Base-by-base conservation (phyloP, 2,888 invertebrate species). In the Pristionchus maxplancki region DNA sequence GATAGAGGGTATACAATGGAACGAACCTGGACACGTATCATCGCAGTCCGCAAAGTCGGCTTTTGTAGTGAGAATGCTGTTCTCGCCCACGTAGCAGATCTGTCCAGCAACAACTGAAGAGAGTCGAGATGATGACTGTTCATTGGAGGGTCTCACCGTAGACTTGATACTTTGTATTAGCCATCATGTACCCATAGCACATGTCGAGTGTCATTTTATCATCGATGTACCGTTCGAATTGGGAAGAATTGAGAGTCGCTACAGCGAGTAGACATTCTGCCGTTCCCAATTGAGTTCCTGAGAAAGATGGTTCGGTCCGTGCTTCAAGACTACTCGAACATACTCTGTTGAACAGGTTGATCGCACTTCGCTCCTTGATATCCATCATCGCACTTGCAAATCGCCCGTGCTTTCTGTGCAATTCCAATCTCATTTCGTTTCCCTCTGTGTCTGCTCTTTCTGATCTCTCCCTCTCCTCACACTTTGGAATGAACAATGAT, bases 311-410 rank as follows among this genome's bases (percentile, higher is more conserved):
- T 50, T 50, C 8, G 20, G 4, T 17, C 5, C 1, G 1, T 50
- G 17, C 15, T 50, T 50, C 50, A 8, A 15, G 50, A 50, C 8
- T 15, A 50, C 15, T 5, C 20, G 20, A 9, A 9, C 74, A 17
- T 37, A 74, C 74, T 31, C 20, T 34, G 34, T 40, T 6, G 20
- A 40, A 74, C 34, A 37, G 24, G 74, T 20, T 74, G 37, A 40
- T 74, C 74, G 20, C 74, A 74, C 31, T 74, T 74, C 40, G 31
- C 34, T 34, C 74, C 74, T 74, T 74, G 74, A 31, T 37, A 74
- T 20, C 40, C 40, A 17, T 37, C 37, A 13, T 20, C 15, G 24
- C 74, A 74, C 34, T 74, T 74, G 74, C 74, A 74, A 8, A 74
- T 74, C 1, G 74, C 74, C 31, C 74, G 74, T 34, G 34, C 20